phyloP scores from a whole-genome alignment of 2,113 vertebrate genomes.

The Oryzias celebensis region DNA sequence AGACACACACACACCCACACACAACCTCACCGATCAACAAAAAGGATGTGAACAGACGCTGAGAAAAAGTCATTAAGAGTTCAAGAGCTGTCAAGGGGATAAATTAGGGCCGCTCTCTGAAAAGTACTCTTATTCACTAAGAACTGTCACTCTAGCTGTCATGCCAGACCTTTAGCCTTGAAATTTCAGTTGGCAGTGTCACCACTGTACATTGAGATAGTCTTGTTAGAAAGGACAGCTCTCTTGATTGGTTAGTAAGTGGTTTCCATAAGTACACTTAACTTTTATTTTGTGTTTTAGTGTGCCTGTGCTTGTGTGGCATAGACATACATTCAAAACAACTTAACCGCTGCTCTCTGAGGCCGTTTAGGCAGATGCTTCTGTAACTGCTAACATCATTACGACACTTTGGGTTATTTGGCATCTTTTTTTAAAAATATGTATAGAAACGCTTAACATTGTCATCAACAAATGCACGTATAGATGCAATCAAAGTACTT shows the following conservation, averaged over 20 bases:
- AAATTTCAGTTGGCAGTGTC: conserved; percentile 42
- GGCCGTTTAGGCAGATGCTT: not conserved
- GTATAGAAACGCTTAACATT: not conserved
- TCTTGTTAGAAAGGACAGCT: conserved; percentile 16
- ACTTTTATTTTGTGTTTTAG: conserved; percentile 6
- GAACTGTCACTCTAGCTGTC: conserved; percentile 25
- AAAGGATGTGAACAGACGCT: conserved; percentile 34
- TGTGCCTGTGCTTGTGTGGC: conserved; percentile 2
- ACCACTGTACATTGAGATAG: conserved; percentile 19
- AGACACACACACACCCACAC: conserved; percentile 41
- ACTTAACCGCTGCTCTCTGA: not conserved
- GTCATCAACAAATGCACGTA: not conserved
- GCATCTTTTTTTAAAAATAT: not conserved
- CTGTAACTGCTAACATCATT: not conserved
- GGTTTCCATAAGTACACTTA: conserved; percentile 12
- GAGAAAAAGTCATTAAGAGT: conserved; percentile 60
- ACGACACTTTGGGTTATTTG: not conserved
- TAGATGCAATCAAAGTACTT: not conserved
- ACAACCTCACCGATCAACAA: conserved; percentile 13
- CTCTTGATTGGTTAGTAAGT: conserved; percentile 23
- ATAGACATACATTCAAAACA: conserved; percentile 1
- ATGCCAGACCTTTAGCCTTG: conserved; percentile 32
- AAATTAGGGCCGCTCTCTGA: conserved; percentile 55
- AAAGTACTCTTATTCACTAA: conserved; percentile 28
- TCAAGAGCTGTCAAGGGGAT: conserved; percentile 58